Conservation (phyloP, 2,888 invertebrate species). For the Ecliptopera silaceata region DNA sequence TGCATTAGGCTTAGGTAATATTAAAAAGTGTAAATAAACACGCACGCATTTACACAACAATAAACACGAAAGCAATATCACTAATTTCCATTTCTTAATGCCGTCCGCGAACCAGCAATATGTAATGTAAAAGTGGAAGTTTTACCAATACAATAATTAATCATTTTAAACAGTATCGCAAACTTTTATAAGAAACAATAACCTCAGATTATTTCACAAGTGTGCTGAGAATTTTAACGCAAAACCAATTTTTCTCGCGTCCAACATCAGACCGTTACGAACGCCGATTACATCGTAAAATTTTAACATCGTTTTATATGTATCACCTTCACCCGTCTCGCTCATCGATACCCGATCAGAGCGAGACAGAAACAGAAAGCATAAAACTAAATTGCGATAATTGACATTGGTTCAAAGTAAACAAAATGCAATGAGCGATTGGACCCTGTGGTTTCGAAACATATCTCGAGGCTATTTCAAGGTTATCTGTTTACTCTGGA, state of each 20-base stretch:
- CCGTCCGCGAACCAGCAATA: constrained; percentile 12
- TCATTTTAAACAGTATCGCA: constrained; percentile 15
- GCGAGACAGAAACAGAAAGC: constrained; percentile 43
- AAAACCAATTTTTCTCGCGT: constrained; percentile 41
- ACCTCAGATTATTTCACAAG: constrained; percentile 40
- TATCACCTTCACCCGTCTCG: constrained; percentile 53
- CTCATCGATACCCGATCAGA: constrained; percentile 37
- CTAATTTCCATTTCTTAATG: constrained; percentile 11
- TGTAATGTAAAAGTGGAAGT: constrained; percentile 35
- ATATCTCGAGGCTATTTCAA: constrained; percentile 43
- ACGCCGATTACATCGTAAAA: constrained; percentile 63
- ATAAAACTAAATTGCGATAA: constrained; percentile 68
- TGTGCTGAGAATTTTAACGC: constrained; percentile 36
- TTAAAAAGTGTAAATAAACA: not conserved
- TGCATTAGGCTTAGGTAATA: no score
- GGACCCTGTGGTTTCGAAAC: constrained; percentile 50
- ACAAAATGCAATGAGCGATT: constrained; percentile 49
- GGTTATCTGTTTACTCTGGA: constrained; percentile 40
- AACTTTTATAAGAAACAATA: constrained; percentile 46
- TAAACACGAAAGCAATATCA: not conserved
- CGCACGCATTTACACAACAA: not conserved
- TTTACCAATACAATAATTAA: constrained; percentile 34
- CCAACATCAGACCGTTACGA: constrained; percentile 47
- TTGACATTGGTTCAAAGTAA: constrained; percentile 68
- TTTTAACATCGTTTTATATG: constrained; percentile 67